Conservation (phyloP, 1,140 invertebrate genomes). For the Proctacanthus coquilletti region DNA sequence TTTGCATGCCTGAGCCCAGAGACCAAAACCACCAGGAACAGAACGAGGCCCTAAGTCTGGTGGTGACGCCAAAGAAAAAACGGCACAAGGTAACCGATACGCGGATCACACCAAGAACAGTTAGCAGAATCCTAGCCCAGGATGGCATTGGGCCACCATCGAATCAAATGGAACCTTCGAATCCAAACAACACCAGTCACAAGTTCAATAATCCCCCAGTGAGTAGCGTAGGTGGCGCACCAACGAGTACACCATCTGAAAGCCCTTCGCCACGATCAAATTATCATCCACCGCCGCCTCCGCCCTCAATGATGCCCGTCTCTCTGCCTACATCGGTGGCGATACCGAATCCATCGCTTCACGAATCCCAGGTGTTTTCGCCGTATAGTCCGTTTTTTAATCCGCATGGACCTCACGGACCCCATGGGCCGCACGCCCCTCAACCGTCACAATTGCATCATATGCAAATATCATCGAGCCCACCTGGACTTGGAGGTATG, state of each 20-base stretch:
- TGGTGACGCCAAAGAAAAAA: slow-evolving; percentile 90
- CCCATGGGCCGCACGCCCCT: slow-evolving; percentile 31
- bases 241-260: slow-evolving; percentile 27
- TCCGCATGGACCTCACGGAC: slow-evolving; percentile 38
- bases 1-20: slow-evolving; percentile 40
- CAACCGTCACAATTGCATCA: slow-evolving; percentile 29
- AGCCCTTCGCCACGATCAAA: slow-evolving; percentile 50
- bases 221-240: slow-evolving; percentile 30
- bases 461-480: slow-evolving; percentile 31
- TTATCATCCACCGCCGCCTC: slow-evolving; percentile 56
- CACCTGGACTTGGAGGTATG: slow-evolving; percentile 39
- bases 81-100: slow-evolving; percentile 95
- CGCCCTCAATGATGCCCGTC: slow-evolving; percentile 37
- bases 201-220: slow-evolving; percentile 15
- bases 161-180: slow-evolving; percentile 5
- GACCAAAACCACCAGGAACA: slow-evolving; percentile 46
- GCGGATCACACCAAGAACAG: slow-evolving; percentile 79
- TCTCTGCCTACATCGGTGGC: slow-evolving; percentile 85
- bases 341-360: slow-evolving; percentile 88
- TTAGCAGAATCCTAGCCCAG: slow-evolving; percentile 68
- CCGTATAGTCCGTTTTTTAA: slow-evolving; percentile 77
- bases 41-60: slow-evolving; percentile 83
- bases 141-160: slow-evolving; percentile 40
- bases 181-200: slow-evolving; percentile 6
- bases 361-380: slow-evolving; percentile 87